phyloP scores from a whole-genome alignment of 2,113 vertebrate genomes.

The Neogobius melanostomus region DNA sequence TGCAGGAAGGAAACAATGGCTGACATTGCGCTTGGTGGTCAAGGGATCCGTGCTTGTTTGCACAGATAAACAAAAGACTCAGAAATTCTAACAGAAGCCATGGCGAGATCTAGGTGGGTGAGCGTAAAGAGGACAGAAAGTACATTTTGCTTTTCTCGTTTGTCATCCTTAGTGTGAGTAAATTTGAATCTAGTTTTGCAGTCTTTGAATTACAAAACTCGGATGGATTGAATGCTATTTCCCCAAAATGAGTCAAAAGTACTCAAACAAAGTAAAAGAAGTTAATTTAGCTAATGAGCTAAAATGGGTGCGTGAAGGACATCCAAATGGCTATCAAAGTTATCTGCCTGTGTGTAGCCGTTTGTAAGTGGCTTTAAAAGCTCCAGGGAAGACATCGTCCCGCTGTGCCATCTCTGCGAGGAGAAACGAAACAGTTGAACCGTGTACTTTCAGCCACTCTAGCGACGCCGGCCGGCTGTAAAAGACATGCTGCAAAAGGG shows the following conservation, averaged over 20 bases:
- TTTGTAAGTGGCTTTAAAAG: constrained; percentile 58
- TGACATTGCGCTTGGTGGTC: constrained; percentile 24
- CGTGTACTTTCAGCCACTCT: constrained; percentile 52
- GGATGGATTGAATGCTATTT: not conserved
- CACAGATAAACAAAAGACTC: constrained; percentile 40
- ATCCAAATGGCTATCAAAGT: constrained; percentile 23
- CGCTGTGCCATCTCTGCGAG: constrained; percentile 41
- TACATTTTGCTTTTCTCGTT: not conserved
- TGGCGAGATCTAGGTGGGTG: constrained; percentile 19
- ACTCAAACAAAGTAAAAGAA: not conserved
- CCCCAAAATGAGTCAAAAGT: not conserved
- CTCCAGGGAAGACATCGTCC: constrained; percentile 43
- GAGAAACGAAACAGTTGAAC: constrained; percentile 51
- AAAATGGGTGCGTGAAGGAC: constrained; percentile 9
- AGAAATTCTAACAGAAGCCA: constrained; percentile 36
- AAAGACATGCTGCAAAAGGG: constrained; percentile 19
- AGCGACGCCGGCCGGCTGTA: constrained; percentile 25
- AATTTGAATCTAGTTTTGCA: not conserved
- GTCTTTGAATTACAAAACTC: not conserved
- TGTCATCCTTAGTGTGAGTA: not conserved
- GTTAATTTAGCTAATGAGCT: constrained; percentile 27
- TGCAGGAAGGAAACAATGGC: constrained; percentile 51
- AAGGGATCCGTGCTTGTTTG: constrained; percentile 20
- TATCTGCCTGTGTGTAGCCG: constrained; percentile 22
- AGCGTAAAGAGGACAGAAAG: constrained; percentile 3